phyloP scores from a whole-genome alignment of 2,888 invertebrate genomes.

The Pterobdella sp. region DNA sequence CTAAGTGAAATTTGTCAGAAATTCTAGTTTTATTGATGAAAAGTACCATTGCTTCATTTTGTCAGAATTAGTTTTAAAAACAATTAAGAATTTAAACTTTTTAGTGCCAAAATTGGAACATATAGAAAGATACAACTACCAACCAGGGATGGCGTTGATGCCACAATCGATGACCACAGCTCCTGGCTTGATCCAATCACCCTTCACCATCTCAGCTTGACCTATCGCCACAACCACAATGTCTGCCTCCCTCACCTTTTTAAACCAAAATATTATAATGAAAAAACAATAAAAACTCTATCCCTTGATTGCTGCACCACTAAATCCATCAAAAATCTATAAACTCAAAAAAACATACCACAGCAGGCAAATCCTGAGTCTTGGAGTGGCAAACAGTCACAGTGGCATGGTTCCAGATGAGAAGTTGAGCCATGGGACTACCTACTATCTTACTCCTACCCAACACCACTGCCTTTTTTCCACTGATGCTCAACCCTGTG shows the following conservation, averaged over 20 bases:
- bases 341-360: slow-evolving; percentile 36
- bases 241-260: slow-evolving; percentile 62
- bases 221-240: slow-evolving; percentile 95
- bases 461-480: slow-evolving; percentile 80
- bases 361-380: slow-evolving; percentile 65
- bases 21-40: no score
- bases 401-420: slow-evolving; percentile 93
- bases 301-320: not conserved
- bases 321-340: not conserved
- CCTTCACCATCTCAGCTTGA: slow-evolving; percentile 76
- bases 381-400: slow-evolving; percentile 94
- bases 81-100: no score
- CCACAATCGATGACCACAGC: slow-evolving; percentile 98
- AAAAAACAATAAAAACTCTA: not conserved
- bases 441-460: slow-evolving; percentile 97
- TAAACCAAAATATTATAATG: not conserved
- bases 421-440: slow-evolving; percentile 81
- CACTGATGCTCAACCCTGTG: slow-evolving; percentile 64
- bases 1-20: no score
- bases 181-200: slow-evolving; percentile 92
- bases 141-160: slow-evolving; percentile 76
- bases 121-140: no score
- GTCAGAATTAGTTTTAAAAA: no score
- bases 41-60: no score
- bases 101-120: no score